phyloP scores from a whole-genome alignment of 1,140 invertebrate species.

The Stenopsyche tienmushanensis region DNA sequence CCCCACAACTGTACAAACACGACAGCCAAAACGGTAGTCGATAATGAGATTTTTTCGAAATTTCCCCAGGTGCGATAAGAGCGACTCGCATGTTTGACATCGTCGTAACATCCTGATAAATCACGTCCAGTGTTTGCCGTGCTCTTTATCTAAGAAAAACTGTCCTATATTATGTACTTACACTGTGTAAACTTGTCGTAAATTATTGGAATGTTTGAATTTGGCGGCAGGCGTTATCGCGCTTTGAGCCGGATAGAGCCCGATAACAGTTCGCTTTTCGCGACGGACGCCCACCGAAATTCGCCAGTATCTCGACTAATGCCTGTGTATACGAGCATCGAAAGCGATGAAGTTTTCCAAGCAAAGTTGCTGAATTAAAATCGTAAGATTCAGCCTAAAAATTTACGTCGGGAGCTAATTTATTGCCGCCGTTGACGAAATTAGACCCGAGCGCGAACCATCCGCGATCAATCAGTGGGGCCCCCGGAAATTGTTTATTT shows the following conservation, averaged over 20 bases:
- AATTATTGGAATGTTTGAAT: conserved; percentile 30
- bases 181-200: conserved; percentile 40
- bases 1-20: too few relatives aligned
- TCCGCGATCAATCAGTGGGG: too few relatives aligned
- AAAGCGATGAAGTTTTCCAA: too few relatives aligned
- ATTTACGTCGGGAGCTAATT: too few relatives aligned
- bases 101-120: conserved; percentile 37
- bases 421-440: too few relatives aligned
- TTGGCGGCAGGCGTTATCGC: conserved; percentile 26
- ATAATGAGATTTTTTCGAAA: conserved; percentile 1
- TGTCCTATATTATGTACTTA: conserved; percentile 34
- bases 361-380: too few relatives aligned
- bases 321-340: too few relatives aligned
- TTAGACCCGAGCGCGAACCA: too few relatives aligned
- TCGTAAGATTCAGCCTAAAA: too few relatives aligned
- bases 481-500: too few relatives aligned
- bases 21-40: conserved; percentile 12
- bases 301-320: too few relatives aligned
- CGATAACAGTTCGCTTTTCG: neutral
- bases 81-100: conserved; percentile 34
- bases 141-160: conserved; percentile 39
- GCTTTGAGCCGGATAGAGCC: too few relatives aligned
- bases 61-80: conserved; percentile 11
- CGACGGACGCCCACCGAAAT: neutral
- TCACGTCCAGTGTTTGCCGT: conserved; percentile 35